Base-by-base conservation (phyloP, 2,888 invertebrate genomes). In the Drosophila mercatorum region DNA sequence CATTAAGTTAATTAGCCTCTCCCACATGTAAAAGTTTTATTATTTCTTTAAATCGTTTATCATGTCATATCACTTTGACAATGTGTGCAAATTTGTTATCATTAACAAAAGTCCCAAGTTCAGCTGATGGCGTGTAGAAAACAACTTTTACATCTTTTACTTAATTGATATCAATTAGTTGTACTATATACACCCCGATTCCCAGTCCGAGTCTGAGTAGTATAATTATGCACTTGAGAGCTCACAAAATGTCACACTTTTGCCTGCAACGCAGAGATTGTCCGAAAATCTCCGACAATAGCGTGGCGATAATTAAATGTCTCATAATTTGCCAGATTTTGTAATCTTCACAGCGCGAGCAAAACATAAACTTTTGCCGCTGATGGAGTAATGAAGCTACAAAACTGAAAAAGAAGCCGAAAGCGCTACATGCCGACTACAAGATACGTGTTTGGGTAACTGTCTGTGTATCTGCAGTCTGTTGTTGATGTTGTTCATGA, bases 311-410 rank as follows among this genome's bases (percentile, higher is more conserved):
- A 56, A 78, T 86, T 83, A 79, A 81, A 72, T 71, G 68, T 66
- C 70, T 66, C 69, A 86, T 80, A 86, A 77, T 69, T 80, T 59
- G 58, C 36, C 49, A 46, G 28, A 84, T 88, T 83, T 83, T 67
- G 83, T 75, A 86, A 88, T 73, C 58, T 78, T 78, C 46, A 65
- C 82, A 69, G 67, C 58, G 41, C 59, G 36, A 60, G 52, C 34
- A 57, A 72, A 55, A 49, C n/a, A 68, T 68, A 60, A 69, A 57
- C 34, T 51, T 44, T 60, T 12, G 11, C 57, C 59, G 67, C 71
- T 72, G 69, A 73, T 87, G 75, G 74, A 76, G 83, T 75, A 88
- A 81, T 75, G 65, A 81, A 81, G 68, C 67, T 59, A 55, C 58
- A 63, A 71, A 51, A 46, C 31, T 8, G 47, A 57, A 70, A 57